These are phyloP conservation scores for Pelvicachromis taeniatus DNA, from an alignment of 2,113 vertebrate species.

Conservation along the genomic window DNA sequence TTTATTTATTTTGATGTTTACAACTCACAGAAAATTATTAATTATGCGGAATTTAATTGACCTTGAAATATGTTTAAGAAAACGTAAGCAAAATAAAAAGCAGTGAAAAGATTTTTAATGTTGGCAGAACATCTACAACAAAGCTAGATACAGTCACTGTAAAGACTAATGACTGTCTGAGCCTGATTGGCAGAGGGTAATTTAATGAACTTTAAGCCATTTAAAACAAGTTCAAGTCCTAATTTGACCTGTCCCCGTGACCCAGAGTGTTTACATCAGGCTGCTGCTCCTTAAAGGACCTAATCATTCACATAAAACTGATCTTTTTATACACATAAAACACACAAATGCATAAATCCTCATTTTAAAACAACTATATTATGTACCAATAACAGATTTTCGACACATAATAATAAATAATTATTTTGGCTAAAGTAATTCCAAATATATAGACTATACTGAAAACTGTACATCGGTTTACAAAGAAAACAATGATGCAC, in stretches of 20 bases:
- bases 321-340: neutral
- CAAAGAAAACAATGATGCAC: neutral
- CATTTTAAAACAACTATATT: neutral
- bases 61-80: neutral
- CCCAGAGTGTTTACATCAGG: neutral
- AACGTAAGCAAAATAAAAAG: neutral
- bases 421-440: too few species aligned
- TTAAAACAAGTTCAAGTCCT: neutral
- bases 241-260: neutral
- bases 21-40: neutral
- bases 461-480: neutral
- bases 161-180: neutral
- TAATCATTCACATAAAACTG: neutral
- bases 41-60: neutral
- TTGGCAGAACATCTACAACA: neutral
- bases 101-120: neutral
- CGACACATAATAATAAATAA: too few species aligned
- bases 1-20: neutral
- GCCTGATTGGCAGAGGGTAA: neutral
- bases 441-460: neutral
- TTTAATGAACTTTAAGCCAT: neutral
- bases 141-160: neutral
- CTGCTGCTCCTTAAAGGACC: neutral
- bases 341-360: neutral
- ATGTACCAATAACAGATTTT: rapidly evolving